These are phyloP conservation scores for Microplitis mediator DNA, from an alignment of 1,140 invertebrate species.

Conservation along the genomic window DNA sequence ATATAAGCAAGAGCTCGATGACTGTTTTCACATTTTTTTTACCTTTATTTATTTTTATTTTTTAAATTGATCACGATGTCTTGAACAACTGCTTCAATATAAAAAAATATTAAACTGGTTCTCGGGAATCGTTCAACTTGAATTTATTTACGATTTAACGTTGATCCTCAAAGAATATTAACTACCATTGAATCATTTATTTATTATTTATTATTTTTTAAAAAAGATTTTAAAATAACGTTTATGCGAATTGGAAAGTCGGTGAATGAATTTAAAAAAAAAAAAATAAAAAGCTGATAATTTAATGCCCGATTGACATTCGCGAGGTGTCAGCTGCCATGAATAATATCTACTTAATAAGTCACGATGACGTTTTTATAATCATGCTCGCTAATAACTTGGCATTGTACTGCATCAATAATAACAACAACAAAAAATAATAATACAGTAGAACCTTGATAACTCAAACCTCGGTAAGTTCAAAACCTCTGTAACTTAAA, in stretches of 20 bases:
- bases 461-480: too few relatives aligned
- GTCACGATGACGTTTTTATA: neutral
- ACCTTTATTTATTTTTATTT: too few relatives aligned
- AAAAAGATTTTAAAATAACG: neutral
- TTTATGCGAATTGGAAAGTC: conserved; percentile 3
- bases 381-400: conserved; percentile 9
- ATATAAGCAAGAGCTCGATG: conserved; percentile 1
- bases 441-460: neutral
- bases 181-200: neutral
- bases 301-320: conserved; percentile 1
- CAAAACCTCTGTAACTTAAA: too few relatives aligned
- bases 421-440: neutral
- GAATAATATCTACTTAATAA: conserved; percentile 6
- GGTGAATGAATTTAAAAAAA: neutral
- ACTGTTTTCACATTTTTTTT: neutral
- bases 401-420: neutral
- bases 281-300: neutral
- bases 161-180: conserved; percentile 10
- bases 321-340: neutral
- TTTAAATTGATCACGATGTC: neutral
- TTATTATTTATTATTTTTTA: neutral
- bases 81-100: neutral
- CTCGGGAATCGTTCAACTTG: conserved; percentile 10
- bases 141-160: conserved; percentile 19
- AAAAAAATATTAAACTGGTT: conserved; percentile 14